phyloP scores from a whole-genome alignment of 2,888 invertebrate species.

The Drosophila testacea region DNA sequence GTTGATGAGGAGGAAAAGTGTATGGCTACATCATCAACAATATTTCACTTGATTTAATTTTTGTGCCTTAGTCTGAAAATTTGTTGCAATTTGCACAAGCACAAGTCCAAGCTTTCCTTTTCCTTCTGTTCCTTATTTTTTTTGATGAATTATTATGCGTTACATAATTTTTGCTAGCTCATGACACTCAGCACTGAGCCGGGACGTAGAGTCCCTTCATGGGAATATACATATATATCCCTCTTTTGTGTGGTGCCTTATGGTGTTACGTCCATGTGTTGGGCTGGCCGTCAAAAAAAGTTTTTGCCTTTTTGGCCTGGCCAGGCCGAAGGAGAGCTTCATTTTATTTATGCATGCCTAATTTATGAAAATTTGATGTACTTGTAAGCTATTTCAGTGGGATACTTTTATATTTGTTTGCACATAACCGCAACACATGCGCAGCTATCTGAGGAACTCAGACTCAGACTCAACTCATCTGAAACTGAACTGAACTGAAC shows the following conservation, averaged over 20 bases:
- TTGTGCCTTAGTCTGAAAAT: conserved; percentile 50
- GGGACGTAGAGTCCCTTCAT: neutral
- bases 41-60: conserved; percentile 68
- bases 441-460: conserved; percentile 30
- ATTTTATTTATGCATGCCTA: conserved; percentile 78
- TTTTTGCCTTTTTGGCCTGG: conserved; percentile 45
- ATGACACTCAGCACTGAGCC: conserved; percentile 55
- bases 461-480: conserved; percentile 13
- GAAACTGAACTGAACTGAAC: conserved; percentile 9
- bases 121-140: conserved; percentile 5
- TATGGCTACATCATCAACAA: conserved; percentile 64
- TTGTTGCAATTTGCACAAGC: conserved; percentile 73
- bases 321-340: conserved; percentile 27
- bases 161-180: conserved; percentile 77
- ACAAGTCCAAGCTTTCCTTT: neutral
- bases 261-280: conserved; percentile 47
- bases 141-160: conserved; percentile 76
- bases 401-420: conserved; percentile 79
- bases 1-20: conserved; percentile 19
- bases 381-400: conserved; percentile 79
- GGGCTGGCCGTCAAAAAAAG: conserved; percentile 61
- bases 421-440: conserved; percentile 77
- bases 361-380: conserved; percentile 81
- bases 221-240: conserved; percentile 16
- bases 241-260: conserved; percentile 29